Evolutionary conservation across 64 coral and sea anemone genomes (phyloP), one percentile per base, ranked within the genome.

Genomic region (Actinia equina): DNA sequence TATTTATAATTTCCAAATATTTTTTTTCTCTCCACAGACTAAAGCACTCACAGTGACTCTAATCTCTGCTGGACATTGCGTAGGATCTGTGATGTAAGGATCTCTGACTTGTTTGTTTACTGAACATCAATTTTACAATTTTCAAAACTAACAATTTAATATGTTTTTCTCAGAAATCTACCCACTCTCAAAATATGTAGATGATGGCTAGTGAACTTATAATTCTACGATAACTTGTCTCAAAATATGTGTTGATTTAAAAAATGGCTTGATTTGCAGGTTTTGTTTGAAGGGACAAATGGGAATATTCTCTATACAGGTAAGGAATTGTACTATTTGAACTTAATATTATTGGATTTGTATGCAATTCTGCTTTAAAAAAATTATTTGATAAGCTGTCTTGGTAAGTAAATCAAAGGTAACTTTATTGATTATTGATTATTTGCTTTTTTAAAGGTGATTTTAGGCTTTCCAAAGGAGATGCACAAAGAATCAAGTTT

Each of bases 81-180:
- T 99, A 88, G 97, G 97, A 69, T 99, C 97, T 69, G 97, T 99
- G 20, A 99, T 99, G 97, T 99, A 92, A 93, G 96, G 88, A 55
- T 52, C 19, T 12, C 0, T 1, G 13, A 13, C 18, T 60, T 60
- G 58, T 17, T 16, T 17, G 13, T 60, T 16, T n/a, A n/a, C n/a
- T n/a, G 45, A 15, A 49, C 49, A n/a, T n/a, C n/a, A n/a, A n/a
- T n/a, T n/a, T n/a, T n/a, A n/a, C n/a, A n/a, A n/a, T n/a, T n/a
- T n/a, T n/a, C n/a, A n/a, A n/a, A n/a, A n/a, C n/a, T n/a, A n/a
- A n/a, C n/a, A n/a, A n/a, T n/a, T n/a, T n/a, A n/a, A n/a, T n/a
- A n/a, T n/a, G n/a, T n/a, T n/a, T n/a, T n/a, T n/a, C n/a, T n/a
- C n/a, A n/a, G n/a, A n/a, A n/a, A n/a, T n/a, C n/a, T n/a, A n/a